Evolutionary conservation across 2,888 invertebrate genomes (phyloP).

Genomic region (Dromius quadrimaculatus): DNA sequence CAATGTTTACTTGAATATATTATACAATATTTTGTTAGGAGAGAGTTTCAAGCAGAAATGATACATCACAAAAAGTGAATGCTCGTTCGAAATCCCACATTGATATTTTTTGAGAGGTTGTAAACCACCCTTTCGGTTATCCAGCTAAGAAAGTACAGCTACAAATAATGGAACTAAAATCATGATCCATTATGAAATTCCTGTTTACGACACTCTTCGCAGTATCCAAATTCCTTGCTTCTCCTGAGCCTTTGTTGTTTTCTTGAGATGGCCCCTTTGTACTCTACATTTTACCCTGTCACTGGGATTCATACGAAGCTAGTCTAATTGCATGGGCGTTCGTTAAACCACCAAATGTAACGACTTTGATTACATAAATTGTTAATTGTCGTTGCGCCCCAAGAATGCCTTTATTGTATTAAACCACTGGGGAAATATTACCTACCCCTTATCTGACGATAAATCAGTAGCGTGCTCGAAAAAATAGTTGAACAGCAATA

Average conservation of each 20-base stretch:
- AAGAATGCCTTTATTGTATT: conserved; percentile 55
- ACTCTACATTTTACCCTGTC: not conserved
- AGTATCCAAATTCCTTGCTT: conserved; percentile 36
- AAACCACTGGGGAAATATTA: conserved; percentile 23
- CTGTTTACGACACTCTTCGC: conserved; percentile 50
- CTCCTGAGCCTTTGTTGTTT: conserved; percentile 40
- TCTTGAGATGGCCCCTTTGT: conserved; percentile 3
- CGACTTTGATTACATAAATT: conserved; percentile 55
- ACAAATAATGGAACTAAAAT: conserved; percentile 45
- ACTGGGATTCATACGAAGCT: conserved; percentile 27
- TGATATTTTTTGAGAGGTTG: no score
- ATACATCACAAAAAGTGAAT: no score
- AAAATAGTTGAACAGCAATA: no score
- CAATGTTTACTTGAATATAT: no score
- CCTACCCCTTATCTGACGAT: not conserved
- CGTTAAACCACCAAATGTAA: conserved; percentile 46
- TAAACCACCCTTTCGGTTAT: no score
- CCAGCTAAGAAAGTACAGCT: not conserved
- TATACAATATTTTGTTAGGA: no score
- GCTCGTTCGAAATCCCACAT: no score
- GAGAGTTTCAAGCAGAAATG: no score
- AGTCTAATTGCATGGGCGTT: conserved; percentile 44
- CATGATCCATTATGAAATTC: conserved; percentile 51
- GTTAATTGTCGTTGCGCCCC: conserved; percentile 53
- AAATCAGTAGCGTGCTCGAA: no score